phyloP scores from a whole-genome alignment of 2,797 vertebrate genomes.

The Melanotaenia boesemani region DNA sequence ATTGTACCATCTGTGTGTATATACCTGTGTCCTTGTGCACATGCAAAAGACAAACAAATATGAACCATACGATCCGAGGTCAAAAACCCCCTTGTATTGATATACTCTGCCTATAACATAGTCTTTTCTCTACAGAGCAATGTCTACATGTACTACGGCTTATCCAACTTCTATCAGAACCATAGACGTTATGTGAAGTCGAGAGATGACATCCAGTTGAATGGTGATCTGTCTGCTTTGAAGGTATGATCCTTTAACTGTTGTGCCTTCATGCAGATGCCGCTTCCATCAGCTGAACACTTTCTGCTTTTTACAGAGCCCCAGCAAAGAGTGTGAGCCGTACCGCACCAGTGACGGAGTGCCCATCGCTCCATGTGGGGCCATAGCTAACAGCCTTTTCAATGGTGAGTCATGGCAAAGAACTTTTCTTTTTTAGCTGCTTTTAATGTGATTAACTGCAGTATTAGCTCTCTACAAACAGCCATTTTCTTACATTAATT shows the following conservation, averaged over 20 bases:
- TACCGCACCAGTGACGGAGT: conserved; percentile 86
- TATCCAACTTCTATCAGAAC: conserved; percentile 99
- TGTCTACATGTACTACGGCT: conserved; percentile 98
- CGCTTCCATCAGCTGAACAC: conserved; percentile 6
- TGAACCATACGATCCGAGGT: background rate
- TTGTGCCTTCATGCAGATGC: background rate
- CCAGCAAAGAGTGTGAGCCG: conserved; percentile 96
- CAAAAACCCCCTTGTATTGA: accelerated
- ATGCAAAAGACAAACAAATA: background rate
- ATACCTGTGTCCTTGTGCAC: background rate
- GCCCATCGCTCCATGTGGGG: conserved; percentile 95
- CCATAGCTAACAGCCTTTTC: conserved; percentile 99
- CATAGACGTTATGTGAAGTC: conserved; percentile 98
- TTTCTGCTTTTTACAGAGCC: conserved; percentile 79
- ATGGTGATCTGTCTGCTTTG: conserved; percentile 88
- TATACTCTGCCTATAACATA: background rate
- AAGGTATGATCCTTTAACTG: conserved; percentile 73
- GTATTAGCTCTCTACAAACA: background rate
- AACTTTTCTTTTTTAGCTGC: background rate
- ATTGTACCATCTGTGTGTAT: background rate
- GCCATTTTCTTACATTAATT: background rate
- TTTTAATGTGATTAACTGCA: background rate
- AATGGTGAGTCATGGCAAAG: conserved; percentile 86
- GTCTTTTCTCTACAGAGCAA: conserved; percentile 85
- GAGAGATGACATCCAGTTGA: conserved; percentile 96